Evolutionary conservation across 2,888 invertebrate species (phyloP), one percentile per base, ranked within the genome.

Genomic region (Amorpha juglandis): DNA sequence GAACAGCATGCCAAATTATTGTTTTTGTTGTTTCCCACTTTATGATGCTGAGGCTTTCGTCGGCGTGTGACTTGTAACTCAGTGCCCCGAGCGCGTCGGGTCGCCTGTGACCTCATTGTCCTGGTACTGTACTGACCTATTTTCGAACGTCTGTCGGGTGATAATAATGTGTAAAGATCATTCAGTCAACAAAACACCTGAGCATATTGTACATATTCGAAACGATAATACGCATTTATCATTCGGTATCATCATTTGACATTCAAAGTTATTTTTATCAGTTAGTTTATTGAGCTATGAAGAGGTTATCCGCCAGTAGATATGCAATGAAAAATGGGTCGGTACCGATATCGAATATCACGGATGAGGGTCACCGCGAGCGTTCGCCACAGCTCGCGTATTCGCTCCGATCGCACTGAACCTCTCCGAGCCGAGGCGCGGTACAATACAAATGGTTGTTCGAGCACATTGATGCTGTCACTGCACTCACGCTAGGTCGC

Each of bases 21-120:
- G 86, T 92, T 92, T 89, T 85, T 88, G 87, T 91, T 89, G 84
- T 79, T 79, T 67, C 77, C 80, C 87, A 88, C 78, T 82, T 83
- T 90, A 88, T 89, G 90, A 92, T 93, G 93, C 91, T 90, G 93
- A 93, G 93, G 93, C 93, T 94, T 94, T 94, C 93, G 93, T 94
- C 93, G 93, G 89, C 92, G 92, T 91, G 87, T 90, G 89, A 91
- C 88, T 85, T 85, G 80, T 86, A 86, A 19, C 50, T 84, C 84
- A 87, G 87, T 87, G 88, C 90, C 92, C 90, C 90, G 93, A 89
- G 88, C 91, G 91, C 91, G 91, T 89, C 87, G 87, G 85, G 88
- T 85, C 88, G 88, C 87, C 86, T 79, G 87, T 88, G 85, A 83
- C 84, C 88, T 87, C 83, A 85, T 87, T 85, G 87, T 91, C 89